Base-by-base conservation (phyloP, 2,113 vertebrate genomes). In the Tetraodon nigroviridis region DNA sequence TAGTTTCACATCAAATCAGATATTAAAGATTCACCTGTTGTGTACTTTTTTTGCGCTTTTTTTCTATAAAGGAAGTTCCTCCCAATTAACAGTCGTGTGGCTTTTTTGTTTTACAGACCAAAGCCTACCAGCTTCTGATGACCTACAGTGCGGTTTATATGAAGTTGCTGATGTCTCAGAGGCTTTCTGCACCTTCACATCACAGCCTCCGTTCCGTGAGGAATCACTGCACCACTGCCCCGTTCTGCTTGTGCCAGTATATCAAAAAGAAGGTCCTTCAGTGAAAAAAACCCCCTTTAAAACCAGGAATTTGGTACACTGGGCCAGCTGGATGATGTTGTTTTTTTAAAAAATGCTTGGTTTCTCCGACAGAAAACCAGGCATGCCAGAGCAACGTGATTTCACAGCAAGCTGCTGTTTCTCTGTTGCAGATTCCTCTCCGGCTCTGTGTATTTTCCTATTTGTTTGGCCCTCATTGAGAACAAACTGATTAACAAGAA, bases 231-330 rank as follows among this genome's bases (percentile, higher is more conserved):
- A 44, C 49, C 59, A 63, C 46, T 3, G 75, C 75, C 2, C 66
- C 78, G 2, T 55, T 89, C 51, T 92, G 91, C 71, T 87, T 92
- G 71, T 92, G 91, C 59, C 90, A 91, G 79, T 91, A 84, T 71
- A 83, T 90, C 57, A 75, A 66, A 37, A 73, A 46, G 2, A 87
- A 86, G 68, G 62, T 88, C 67, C 65, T 90, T 16, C 63, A 19
- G 29, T 90, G 50, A 69, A 29, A 51, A 22, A 44, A 13, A 8
- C 15, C 15, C 2, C 19, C 16, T 1, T 29, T 16, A 11, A 51
- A 51, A 48, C 18, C 17, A 40, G 13, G 29, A 52, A n/a, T 27
- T n/a, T 12, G 40, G 1, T 15, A 4, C 22, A 48, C 0, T 12
- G 60, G 12, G 51, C 6, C 63, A 21, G 16, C 19, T 32, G 45